These are phyloP conservation scores for Momotus momota DNA, from an alignment of 2,797 vertebrate species.

Conservation along the genomic window DNA sequence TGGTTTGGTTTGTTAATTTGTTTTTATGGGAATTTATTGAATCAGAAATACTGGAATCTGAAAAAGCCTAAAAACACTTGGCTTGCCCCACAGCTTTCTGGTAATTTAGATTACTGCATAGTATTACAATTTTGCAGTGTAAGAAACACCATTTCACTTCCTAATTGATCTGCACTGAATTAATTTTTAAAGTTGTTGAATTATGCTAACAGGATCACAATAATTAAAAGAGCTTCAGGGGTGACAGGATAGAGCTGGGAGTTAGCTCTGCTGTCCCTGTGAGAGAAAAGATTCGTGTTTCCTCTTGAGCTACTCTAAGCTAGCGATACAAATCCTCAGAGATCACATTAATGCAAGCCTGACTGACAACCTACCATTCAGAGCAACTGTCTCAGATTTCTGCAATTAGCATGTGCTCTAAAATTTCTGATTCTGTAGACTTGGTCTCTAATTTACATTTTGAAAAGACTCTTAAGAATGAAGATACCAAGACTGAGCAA, in stretches of 20 bases:
- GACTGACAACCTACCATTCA: conserved; percentile 57
- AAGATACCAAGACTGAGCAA: neutral
- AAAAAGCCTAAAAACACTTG: neutral
- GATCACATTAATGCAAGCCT: conserved; percentile 46
- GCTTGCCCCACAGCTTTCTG: neutral
- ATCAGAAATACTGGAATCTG: neutral
- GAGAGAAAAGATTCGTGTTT: conserved; percentile 34
- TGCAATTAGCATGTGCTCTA: conserved; percentile 38
- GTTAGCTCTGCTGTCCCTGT: neutral
- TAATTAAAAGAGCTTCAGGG: conserved; percentile 25
- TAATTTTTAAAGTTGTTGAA: conserved; percentile 32
- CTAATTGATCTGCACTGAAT: neutral
- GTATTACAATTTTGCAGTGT: neutral
- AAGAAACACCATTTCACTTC: neutral
- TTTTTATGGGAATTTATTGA: neutral
- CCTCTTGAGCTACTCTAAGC: conserved; percentile 30
- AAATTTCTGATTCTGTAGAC: conserved; percentile 18
- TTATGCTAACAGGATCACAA: conserved; percentile 23
- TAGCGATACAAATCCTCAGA: conserved; percentile 39
- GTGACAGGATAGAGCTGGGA: neutral
- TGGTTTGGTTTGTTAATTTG: neutral
- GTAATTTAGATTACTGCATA: neutral
- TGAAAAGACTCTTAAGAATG: conserved; percentile 49
- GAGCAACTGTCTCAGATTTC: conserved; percentile 19
- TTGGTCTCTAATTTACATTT: conserved; percentile 47